These are phyloP conservation scores for Euzophera pinguis DNA, from an alignment of 2,888 invertebrate genomes.

Conservation along the genomic window DNA sequence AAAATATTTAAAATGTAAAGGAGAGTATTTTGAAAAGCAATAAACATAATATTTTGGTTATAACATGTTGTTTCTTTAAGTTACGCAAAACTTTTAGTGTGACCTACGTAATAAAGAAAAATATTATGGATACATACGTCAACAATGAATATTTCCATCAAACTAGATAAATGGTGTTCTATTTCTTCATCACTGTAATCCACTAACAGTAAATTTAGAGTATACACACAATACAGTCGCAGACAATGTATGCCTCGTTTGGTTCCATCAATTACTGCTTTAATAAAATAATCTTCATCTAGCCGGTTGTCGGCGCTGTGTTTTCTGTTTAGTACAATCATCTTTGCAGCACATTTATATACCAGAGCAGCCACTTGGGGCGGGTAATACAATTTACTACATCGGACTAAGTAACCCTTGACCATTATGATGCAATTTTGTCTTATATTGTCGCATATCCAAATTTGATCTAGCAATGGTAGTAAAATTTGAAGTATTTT, in stretches of 20 bases:
- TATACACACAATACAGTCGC: constrained; percentile 59
- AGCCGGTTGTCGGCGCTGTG: constrained; percentile 30
- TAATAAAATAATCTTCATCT: constrained; percentile 41
- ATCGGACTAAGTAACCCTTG: constrained; percentile 56
- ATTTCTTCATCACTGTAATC: constrained; percentile 38
- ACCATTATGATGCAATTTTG: constrained; percentile 70
- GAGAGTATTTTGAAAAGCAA: no score
- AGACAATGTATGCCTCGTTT: constrained; percentile 51
- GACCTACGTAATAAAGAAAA: not conserved
- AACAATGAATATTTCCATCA: constrained; percentile 55
- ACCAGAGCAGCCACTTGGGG: constrained; percentile 57
- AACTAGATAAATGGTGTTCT: constrained; percentile 33
- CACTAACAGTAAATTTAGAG: constrained; percentile 39
- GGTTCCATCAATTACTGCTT: constrained; percentile 42
- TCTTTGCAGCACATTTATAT: constrained; percentile 62
- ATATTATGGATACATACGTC: constrained; percentile 42
- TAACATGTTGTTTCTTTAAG: no score
- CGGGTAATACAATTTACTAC: constrained; percentile 56
- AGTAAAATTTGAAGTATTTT: constrained; percentile 49
- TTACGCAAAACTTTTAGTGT: no score
- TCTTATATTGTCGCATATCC: constrained; percentile 45
- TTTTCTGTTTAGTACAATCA: constrained; percentile 38
- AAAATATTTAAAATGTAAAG: no score
- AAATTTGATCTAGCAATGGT: constrained; percentile 51
- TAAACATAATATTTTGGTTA: no score